Evolutionary conservation across 2,888 invertebrate species (phyloP), one percentile per base, ranked within the genome.

Genomic region (Perizoma affinitatum): DNA sequence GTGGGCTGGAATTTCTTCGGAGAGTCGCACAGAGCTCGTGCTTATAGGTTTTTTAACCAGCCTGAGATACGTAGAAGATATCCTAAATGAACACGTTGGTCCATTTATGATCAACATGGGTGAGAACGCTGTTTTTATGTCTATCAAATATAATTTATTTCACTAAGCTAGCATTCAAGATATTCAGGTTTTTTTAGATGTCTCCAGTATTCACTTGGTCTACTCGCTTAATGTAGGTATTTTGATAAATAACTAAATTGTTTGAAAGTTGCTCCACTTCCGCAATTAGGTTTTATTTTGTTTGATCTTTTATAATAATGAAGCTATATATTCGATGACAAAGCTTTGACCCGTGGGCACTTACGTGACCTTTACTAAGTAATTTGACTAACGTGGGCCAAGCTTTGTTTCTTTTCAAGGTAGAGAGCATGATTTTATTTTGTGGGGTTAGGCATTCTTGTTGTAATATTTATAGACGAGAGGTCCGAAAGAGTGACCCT

Each of bases 301-400:
- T n/a, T 22, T 22, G 22, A 22, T 6, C 48, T 55, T 55, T 55
- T 43, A 42, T 36, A 11, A n/a, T 51, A 51, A 57, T 48, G 41
- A 55, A 42, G 45, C 50, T 41, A 52, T 47, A 47, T 43, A 47
- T 22, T 22, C 22, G 36, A 40, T 40, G 22, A 40, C 38, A 52
- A 47, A 52, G 41, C 46, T 35, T 35, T 38, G 45, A 42, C 45
- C 50, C 45, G 46, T 8, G 40, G 40, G 38, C 50, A 57, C 38
- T 57, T 46, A 41, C 41, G 44, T 38, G 22, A 52, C 43, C 35
- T 44, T 53, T 9, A 38, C 45, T 10, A 10, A 7, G 36, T 38
- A 48, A 48, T 48, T 48, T 48, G 48, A 48, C 34, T 10, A 11
- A 11, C 10, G 4, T 38, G n/a, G 47, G 8, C 34, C 47, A 5